A percentile compares a stretch with the other conserved stretches of the same genome.
phyloP scores from a whole-genome alignment of 2,888 invertebrate species.

The Stegana nigrithorax region DNA sequence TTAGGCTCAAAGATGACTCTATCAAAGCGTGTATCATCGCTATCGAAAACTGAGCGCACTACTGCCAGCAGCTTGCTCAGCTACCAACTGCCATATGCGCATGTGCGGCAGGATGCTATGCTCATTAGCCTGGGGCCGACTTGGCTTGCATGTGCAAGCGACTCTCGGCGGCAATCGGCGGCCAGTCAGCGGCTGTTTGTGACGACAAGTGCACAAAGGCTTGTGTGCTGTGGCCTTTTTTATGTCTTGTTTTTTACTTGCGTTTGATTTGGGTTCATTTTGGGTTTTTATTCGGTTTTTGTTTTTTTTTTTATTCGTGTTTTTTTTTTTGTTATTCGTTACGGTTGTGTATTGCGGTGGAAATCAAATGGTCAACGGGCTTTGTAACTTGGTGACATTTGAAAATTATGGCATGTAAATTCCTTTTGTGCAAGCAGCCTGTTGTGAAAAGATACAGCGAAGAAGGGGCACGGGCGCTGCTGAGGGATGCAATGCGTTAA shows the following conservation, averaged over 20 bases:
- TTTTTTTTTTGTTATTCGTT: background rate
- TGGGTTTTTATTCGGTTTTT: background rate
- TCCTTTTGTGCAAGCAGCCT: conserved; percentile 36
- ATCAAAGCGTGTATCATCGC: background rate
- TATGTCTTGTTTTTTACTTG: no score
- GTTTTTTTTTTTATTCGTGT: background rate
- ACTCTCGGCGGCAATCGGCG: no score
- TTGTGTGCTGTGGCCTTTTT: background rate
- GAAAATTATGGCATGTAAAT: conserved; percentile 61
- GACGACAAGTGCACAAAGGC: conserved; percentile 2
- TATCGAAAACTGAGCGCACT: background rate
- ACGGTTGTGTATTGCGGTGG: conserved; percentile 38
- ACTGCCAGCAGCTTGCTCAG: background rate
- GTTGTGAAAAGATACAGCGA: conserved; percentile 1
- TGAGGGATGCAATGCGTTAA: conserved; percentile 50
- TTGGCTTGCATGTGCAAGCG: conserved; percentile 7
- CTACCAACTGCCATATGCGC: background rate
- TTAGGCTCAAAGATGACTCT: no score
- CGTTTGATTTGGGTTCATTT: background rate
- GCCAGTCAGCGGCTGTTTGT: background rate
- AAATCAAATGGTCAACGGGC: conserved; percentile 52
- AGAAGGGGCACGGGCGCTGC: background rate
- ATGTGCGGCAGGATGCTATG: background rate
- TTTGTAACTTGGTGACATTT: conserved; percentile 58
- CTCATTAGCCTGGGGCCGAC: background rate